Evolutionary conservation across 1,140 invertebrate species (phyloP).

Genomic region (Pygmarrhopalites habei): DNA sequence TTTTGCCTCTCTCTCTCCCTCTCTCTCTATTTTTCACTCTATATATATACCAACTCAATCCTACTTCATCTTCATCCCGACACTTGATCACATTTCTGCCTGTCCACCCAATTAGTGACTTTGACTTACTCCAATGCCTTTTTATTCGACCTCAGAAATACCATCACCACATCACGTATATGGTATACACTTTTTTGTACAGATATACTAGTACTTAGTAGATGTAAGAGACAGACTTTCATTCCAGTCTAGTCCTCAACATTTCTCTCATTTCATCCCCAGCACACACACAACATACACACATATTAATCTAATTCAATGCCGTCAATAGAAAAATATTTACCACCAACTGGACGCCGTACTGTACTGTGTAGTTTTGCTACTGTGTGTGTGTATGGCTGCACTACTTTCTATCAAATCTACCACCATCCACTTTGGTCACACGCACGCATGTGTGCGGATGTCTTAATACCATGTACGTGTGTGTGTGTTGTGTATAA

Average conservation of each 20-base stretch:
- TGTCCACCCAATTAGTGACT: constrained; percentile 20
- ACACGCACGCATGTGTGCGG: too few species aligned
- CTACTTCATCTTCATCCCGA: constrained; percentile 15
- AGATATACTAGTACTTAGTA: too few species aligned
- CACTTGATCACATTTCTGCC: constrained; percentile 11
- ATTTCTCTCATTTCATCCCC: too few species aligned
- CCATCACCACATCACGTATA: background rate
- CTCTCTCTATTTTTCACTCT: background rate
- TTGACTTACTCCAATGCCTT: background rate
- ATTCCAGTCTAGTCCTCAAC: too few species aligned
- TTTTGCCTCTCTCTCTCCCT: background rate
- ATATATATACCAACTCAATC: constrained; percentile 8
- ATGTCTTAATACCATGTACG: too few species aligned
- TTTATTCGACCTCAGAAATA: background rate
- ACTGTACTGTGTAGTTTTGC: background rate
- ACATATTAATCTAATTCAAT: constrained; percentile 2
- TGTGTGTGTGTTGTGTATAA: too few species aligned
- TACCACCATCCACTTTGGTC: too few species aligned
- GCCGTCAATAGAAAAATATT: background rate
- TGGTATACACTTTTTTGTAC: background rate
- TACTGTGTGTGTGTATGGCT: too few species aligned
- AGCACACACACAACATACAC: too few species aligned
- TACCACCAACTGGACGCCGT: background rate
- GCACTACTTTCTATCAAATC: too few species aligned
- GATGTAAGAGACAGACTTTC: too few species aligned